A percentile compares a stretch with the other conserved stretches of the same genome.
Conservation (phyloP, 1,140 invertebrate species). For the Drosophila orosa region DNA sequence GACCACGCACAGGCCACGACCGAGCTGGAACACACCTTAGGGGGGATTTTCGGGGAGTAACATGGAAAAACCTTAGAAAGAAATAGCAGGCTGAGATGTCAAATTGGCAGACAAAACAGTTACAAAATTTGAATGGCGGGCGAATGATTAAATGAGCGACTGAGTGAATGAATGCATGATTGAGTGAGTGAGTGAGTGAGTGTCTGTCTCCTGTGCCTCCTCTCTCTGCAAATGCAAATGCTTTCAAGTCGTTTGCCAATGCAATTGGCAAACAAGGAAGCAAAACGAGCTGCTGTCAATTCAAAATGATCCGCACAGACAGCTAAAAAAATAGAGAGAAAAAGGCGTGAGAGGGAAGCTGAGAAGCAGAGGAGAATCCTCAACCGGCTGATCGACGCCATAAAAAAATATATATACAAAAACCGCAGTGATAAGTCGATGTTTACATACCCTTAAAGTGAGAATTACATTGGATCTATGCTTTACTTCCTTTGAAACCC, state of each 20-base stretch:
- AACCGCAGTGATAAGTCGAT: too few species aligned
- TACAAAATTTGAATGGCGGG: conserved; percentile 66
- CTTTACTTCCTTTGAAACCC: not conserved
- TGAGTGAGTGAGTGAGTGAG: conserved; percentile 37
- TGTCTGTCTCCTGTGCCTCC: conserved; percentile 30
- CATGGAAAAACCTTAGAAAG: not conserved
- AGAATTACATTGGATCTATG: not conserved
- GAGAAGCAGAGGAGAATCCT: conserved; percentile 37
- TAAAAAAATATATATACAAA: conserved; percentile 3
- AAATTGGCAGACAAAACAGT: conserved; percentile 71
- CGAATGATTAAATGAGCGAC: conserved; percentile 39
- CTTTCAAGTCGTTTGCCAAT: conserved; percentile 60
- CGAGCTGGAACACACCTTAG: conserved; percentile 51
- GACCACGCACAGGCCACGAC: conserved; percentile 55
- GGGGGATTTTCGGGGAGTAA: not conserved
- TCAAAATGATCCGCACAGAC: conserved; percentile 57
- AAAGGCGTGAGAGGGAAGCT: conserved; percentile 20
- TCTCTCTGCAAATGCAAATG: conserved; percentile 59
- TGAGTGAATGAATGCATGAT: conserved; percentile 54
- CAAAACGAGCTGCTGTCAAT: conserved; percentile 63
- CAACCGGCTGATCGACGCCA: conserved; percentile 42
- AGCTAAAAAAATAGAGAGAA: conserved; percentile 25
- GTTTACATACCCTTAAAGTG: not conserved
- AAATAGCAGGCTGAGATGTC: conserved; percentile 65
- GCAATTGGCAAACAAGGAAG: conserved; percentile 76